phyloP scores from a whole-genome alignment of 37 sponge, comb jelly and placozoan species.

The Trichoplax adhaerens region DNA sequence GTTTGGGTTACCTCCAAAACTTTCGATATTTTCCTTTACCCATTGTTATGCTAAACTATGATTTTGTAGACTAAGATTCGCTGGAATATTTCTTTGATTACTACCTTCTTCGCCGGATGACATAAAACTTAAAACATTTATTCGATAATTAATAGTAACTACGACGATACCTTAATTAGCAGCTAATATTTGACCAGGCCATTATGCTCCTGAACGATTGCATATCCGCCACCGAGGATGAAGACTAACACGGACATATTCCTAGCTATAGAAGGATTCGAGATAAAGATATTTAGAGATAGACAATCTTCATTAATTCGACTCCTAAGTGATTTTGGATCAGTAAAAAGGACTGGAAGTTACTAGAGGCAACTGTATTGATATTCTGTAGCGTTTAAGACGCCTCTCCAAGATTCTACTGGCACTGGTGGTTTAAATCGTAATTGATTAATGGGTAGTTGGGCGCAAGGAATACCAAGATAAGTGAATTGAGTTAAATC shows the following conservation, averaged over 20 bases:
- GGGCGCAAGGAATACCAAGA: too few relatives aligned
- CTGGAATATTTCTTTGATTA: not conserved
- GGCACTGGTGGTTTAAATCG: too few relatives aligned
- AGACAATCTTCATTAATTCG: slow-evolving; percentile 8
- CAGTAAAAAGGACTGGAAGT: too few relatives aligned
- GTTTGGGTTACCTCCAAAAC: slow-evolving; percentile 5
- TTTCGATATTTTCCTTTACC: slow-evolving; percentile 9
- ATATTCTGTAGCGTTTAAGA: too few relatives aligned
- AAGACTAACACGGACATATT: slow-evolving; percentile 6
- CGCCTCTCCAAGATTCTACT: too few relatives aligned
- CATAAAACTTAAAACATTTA: slow-evolving; percentile 5
- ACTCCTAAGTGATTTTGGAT: too few relatives aligned
- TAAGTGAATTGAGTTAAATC: too few relatives aligned
- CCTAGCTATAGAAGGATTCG: not conserved
- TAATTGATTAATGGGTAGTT: too few relatives aligned
- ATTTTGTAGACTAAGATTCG: slow-evolving; percentile 10
- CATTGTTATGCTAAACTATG: slow-evolving; percentile 6
- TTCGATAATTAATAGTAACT: slow-evolving; percentile 12
- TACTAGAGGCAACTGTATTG: too few relatives aligned
- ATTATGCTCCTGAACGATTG: slow-evolving; percentile 12
- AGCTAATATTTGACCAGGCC: slow-evolving; percentile 8
- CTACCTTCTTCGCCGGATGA: not conserved
- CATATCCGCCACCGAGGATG: slow-evolving; percentile 17
- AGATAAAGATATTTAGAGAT: slow-evolving; percentile 12
- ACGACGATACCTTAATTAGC: slow-evolving; percentile 5